phyloP scores from a whole-genome alignment of 2,888 invertebrate genomes.

The Schizotus pectinicornis region DNA sequence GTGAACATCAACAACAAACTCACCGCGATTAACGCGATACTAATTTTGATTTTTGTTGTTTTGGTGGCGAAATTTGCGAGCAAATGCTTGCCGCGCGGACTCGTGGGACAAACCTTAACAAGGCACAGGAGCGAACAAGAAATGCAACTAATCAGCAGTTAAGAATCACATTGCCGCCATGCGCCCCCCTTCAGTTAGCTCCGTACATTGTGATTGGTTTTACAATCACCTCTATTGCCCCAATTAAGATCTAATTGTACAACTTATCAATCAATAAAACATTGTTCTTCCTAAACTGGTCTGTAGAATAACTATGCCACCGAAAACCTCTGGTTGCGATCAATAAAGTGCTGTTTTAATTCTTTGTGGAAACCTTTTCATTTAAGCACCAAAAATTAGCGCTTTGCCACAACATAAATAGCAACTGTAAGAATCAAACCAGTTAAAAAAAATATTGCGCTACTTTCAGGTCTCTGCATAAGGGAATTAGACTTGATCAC shows the following conservation, averaged over 20 bases:
- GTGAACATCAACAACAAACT: neutral
- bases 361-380: no score
- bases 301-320: no score
- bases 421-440: no score
- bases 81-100: neutral
- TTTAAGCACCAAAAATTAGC: no score
- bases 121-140: conserved; percentile 4
- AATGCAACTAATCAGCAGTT: neutral
- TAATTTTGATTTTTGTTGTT: neutral
- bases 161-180: neutral
- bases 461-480: neutral
- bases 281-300: conserved; percentile 1
- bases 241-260: neutral
- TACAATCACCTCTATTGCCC: no score
- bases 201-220: neutral
- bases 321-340: no score
- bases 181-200: neutral
- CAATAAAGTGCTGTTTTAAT: no score
- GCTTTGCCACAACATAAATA: no score
- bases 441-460: no score
- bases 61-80: neutral
- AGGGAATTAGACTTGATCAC: neutral
- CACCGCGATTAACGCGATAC: neutral
- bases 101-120: neutral
- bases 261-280: neutral